Percentiles rank a stretch among this genome's conserved stretches.
These are phyloP conservation scores for Campylomormyrus numenius DNA, from an alignment of 2,113 vertebrate species.

Conservation along the genomic window DNA sequence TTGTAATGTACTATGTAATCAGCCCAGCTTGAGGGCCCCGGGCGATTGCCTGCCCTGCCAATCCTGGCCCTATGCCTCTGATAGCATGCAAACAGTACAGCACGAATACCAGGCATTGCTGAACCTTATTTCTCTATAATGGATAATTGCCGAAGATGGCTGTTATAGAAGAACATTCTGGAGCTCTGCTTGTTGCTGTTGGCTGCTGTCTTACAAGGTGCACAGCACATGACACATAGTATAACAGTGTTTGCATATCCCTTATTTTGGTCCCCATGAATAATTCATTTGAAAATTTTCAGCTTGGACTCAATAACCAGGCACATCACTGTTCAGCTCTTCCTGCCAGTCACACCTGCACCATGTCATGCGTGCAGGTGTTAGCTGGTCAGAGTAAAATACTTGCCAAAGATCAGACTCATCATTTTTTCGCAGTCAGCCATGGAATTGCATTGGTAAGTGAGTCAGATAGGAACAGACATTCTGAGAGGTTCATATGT, in stretches of 20 bases:
- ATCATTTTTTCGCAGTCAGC: neutral
- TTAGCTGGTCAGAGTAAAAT: neutral
- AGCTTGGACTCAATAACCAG: neutral
- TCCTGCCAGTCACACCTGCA: neutral
- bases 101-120: neutral
- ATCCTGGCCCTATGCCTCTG: neutral
- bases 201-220: neutral
- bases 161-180: neutral
- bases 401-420: neutral
- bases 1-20: neutral
- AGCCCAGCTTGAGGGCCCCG: no score
- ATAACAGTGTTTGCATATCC: neutral
- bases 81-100: neutral
- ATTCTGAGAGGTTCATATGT: neutral
- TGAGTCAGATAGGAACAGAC: neutral
- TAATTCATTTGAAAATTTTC: neutral
- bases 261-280: neutral
- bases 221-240: neutral
- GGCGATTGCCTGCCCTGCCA: neutral
- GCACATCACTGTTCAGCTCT: neutral
- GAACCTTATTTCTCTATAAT: neutral
- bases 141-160: neutral
- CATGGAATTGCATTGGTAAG: neutral
- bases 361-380: neutral
- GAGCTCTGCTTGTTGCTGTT: neutral